Conservation (phyloP, 2,797 vertebrate genomes). For the Cetoscarus ocellatus region DNA sequence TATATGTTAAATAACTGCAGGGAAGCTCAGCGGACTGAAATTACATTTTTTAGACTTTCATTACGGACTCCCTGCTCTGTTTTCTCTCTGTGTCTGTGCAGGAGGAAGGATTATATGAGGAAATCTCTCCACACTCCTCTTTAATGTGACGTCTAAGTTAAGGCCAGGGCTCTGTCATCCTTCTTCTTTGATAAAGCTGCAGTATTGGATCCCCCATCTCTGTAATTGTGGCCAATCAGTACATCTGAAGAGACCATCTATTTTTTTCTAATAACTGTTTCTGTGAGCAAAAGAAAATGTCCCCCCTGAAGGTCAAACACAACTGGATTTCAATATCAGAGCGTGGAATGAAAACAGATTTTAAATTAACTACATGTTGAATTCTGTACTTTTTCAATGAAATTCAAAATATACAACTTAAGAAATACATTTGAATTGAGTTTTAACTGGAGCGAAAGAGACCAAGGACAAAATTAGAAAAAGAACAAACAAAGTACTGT, state of each 20-base stretch:
- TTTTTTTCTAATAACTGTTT: constrained; percentile 27
- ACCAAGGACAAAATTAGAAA: constrained; percentile 30
- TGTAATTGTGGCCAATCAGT: constrained; percentile 34
- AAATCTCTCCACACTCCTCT: constrained; percentile 44
- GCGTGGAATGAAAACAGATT: constrained; percentile 15
- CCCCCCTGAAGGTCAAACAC: constrained; percentile 19
- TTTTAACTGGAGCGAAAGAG: constrained; percentile 9
- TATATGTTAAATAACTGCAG: constrained; percentile 79
- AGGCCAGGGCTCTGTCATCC: constrained; percentile 20
- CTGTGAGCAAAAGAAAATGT: constrained; percentile 17
- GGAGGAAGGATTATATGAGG: constrained; percentile 62
- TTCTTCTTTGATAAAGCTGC: constrained; percentile 21
- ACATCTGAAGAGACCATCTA: constrained; percentile 18
- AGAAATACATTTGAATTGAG: constrained; percentile 5
- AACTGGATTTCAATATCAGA: constrained; percentile 13
- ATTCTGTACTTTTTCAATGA: neutral
- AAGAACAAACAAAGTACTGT: constrained; percentile 10
- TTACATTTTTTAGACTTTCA: constrained; percentile 77
- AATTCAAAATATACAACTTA: constrained; percentile 16
- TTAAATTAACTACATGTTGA: constrained; percentile 12
- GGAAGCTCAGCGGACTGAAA: constrained; percentile 73
- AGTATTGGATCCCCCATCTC: neutral
- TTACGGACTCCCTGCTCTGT: constrained; percentile 61
- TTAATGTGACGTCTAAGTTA: constrained; percentile 65
- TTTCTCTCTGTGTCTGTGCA: constrained; percentile 54